Evolutionary conservation across 1,140 invertebrate genomes (phyloP), one percentile per base, ranked within the genome.

Genomic region (Colletes latitarsis): DNA sequence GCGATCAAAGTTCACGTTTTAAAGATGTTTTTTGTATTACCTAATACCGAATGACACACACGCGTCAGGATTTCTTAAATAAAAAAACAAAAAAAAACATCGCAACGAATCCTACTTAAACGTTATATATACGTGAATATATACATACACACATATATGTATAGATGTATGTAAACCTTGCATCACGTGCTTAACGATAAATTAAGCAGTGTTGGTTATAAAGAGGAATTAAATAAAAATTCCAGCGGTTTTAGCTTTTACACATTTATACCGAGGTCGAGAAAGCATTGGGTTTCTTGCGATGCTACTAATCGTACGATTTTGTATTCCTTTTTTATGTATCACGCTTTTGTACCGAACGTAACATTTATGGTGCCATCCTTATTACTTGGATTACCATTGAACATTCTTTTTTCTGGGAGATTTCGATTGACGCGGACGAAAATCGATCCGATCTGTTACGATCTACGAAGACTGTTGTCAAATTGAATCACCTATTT

Each of bases 261-360:
- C 73, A 81, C 83, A 71, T 82, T 84, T 82, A 78, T 82, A 82
- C 72, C 69, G 70, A 76, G 14, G 30, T 63, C 49, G 19, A 69
- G 70, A 75, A 77, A 49, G 69, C 68, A 84, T 79, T 82, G 70
- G 71, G 71, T 85, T 87, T 68, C 55, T 82, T 75, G 81, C 81
- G 17, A 76, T 63, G 72, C 73, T 72, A 81, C 55, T 70, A 80
- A 70, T 78, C 81, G 70, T 76, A 69, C 63, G 71, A 75, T 58
- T 74, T 71, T 82, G 55, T 83, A 77, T 74, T 84, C 69, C 77
- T 79, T 80, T 80, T 75, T 75, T 80, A 80, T 75, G 72, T 60
- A 41, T 67, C 78, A 49, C 21, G 21, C 64, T 67, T 80, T 77
- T 75, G 58, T 75, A 80, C 72, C 43, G 70, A 21, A 78, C 57